Conservation (phyloP, 2,888 invertebrate species). For the Drosophila subsilvestris region DNA sequence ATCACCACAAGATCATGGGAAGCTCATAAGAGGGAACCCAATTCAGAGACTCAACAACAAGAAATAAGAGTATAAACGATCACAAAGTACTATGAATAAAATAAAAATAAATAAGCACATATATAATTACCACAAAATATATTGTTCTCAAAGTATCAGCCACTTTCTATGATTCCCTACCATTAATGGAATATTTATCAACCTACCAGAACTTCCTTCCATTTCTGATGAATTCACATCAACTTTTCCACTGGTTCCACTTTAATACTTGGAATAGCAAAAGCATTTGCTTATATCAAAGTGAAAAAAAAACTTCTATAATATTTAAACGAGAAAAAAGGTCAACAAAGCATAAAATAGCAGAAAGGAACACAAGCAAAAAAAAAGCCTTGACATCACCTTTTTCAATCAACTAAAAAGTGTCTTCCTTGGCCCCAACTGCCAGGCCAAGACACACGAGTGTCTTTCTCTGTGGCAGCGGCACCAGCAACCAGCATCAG, state of each 20-base stretch:
- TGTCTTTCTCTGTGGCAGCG: slow-evolving; percentile 12
- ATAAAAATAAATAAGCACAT: no score
- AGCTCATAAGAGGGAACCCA: background rate
- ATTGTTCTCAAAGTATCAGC: no score
- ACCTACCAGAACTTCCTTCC: no score
- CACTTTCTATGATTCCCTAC: no score
- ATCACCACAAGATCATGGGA: background rate
- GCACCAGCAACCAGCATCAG: background rate
- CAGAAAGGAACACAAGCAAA: background rate
- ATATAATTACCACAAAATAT: no score
- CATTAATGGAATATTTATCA: no score
- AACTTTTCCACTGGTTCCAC: background rate
- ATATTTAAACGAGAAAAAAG: slow-evolving; percentile 31
- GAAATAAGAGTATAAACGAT: no score
- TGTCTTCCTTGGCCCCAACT: slow-evolving; percentile 19
- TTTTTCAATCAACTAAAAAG: slow-evolving; percentile 75
- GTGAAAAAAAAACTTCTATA: slow-evolving; percentile 43
- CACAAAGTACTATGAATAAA: no score
- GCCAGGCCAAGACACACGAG: no score
- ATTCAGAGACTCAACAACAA: background rate
- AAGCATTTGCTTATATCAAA: slow-evolving; percentile 28
- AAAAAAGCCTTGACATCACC: slow-evolving; percentile 59
- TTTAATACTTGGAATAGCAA: slow-evolving; percentile 26
- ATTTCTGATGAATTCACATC: no score
- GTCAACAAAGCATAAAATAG: slow-evolving; percentile 27